phyloP scores from a whole-genome alignment of 2,888 invertebrate species.

The Apamea sordens region DNA sequence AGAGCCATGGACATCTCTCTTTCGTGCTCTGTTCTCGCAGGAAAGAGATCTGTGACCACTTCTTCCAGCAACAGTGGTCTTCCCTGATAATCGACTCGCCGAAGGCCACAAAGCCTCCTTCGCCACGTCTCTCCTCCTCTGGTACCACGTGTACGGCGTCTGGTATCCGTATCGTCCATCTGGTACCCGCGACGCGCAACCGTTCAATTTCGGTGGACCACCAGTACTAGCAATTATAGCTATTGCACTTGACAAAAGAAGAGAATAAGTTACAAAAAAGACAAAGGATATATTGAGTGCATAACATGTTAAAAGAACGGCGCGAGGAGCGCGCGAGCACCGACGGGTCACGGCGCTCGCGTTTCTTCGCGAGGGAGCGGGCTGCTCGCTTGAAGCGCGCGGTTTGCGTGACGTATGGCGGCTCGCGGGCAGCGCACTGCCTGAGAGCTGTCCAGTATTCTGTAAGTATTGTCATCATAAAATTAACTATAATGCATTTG shows the following conservation, averaged over 20 bases:
- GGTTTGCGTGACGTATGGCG: neutral
- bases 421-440: neutral
- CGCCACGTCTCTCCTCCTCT: neutral
- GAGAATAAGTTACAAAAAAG: neutral
- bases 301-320: no score
- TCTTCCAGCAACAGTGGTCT: no score
- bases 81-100: neutral
- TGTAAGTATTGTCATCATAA: neutral
- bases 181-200: neutral
- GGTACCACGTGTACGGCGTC: neutral
- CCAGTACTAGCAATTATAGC: neutral
- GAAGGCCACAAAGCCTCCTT: neutral
- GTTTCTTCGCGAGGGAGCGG: neutral
- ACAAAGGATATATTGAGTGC: neutral
- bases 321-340: no score
- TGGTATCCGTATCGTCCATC: neutral
- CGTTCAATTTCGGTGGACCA: neutral
- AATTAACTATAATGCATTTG: neutral
- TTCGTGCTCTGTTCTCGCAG: no score
- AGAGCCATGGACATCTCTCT: no score
- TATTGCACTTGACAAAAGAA: neutral
- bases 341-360: neutral
- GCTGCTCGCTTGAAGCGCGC: neutral
- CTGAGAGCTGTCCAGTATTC: neutral
- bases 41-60: no score